Evolutionary conservation across 2,113 vertebrate genomes (phyloP).

Genomic region (Vidua chalybeata): DNA sequence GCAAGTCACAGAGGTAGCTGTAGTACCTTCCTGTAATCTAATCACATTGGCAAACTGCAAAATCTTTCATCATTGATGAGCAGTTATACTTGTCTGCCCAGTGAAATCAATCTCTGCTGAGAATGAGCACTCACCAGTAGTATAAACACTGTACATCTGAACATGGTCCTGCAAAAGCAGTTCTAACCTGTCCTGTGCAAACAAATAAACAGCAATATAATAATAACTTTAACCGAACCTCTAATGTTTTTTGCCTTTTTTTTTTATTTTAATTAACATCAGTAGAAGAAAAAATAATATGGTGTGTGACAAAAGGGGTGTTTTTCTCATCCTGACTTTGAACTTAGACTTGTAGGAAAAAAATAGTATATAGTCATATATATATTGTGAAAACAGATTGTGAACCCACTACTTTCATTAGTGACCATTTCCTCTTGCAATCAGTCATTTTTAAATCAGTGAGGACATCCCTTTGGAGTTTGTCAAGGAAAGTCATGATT

Average conservation of each 20-base stretch:
- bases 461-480: background rate
- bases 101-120: background rate
- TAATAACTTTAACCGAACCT: background rate
- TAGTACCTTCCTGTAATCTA: slow-evolving; percentile 18
- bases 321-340: background rate
- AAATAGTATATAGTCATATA: background rate
- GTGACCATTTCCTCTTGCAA: background rate
- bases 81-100: background rate
- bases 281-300: background rate
- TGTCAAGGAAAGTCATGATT: background rate
- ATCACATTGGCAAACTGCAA: slow-evolving; percentile 16
- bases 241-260: background rate
- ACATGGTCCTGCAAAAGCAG: background rate
- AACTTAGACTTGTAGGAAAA: background rate
- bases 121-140: background rate
- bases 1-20: background rate
- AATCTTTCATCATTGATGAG: slow-evolving; percentile 6
- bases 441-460: background rate
- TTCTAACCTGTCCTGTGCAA: background rate
- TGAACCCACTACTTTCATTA: background rate
- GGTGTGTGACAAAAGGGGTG: background rate
- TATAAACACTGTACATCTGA: background rate
- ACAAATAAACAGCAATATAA: background rate
- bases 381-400: background rate
- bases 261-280: background rate